phyloP scores from a whole-genome alignment of 1,140 invertebrate genomes.

The Drosophila erecta region DNA sequence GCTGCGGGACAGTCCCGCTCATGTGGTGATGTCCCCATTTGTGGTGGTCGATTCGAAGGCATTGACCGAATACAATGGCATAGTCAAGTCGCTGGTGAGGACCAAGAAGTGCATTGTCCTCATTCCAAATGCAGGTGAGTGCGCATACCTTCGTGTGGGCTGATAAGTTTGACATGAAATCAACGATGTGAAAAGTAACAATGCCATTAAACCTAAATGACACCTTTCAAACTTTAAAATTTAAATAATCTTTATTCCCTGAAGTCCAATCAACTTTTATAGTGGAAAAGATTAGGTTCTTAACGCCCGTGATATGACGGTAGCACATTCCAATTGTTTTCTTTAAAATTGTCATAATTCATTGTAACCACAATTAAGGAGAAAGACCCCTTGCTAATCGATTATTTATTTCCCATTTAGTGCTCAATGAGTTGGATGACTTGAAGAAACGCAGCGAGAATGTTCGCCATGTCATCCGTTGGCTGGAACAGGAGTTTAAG shows the following conservation, averaged over 20 bases:
- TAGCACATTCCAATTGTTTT: not conserved
- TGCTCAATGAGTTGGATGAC: slow-evolving; percentile 93
- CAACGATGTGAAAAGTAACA: not conserved
- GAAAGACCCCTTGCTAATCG: not conserved
- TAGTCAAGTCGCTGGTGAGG: slow-evolving; percentile 91
- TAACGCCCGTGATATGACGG: no score
- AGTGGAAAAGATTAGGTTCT: no score
- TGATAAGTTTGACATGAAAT: slow-evolving; percentile 2
- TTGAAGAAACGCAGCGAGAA: slow-evolving; percentile 91
- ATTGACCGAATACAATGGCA: slow-evolving; percentile 89
- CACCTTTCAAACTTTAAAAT: not conserved
- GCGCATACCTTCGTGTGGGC: not conserved
- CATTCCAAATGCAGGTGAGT: slow-evolving; percentile 91
- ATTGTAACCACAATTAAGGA: not conserved
- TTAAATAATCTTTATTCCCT: not conserved
- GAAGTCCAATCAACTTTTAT: no score
- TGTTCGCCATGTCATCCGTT: slow-evolving; percentile 95
- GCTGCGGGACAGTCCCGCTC: slow-evolving; percentile 70
- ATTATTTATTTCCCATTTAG: slow-evolving; percentile 85
- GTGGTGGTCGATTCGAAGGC: slow-evolving; percentile 90
- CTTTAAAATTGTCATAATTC: not conserved
- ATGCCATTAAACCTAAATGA: not conserved
- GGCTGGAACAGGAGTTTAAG: slow-evolving; percentile 94
- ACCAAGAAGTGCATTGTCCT: slow-evolving; percentile 92
- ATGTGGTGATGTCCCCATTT: slow-evolving; percentile 88